A percentile compares a stretch with the other conserved stretches of the same genome.
phyloP scores from a whole-genome alignment of 2,113 vertebrate genomes.

The Montifringilla adamsi region DNA sequence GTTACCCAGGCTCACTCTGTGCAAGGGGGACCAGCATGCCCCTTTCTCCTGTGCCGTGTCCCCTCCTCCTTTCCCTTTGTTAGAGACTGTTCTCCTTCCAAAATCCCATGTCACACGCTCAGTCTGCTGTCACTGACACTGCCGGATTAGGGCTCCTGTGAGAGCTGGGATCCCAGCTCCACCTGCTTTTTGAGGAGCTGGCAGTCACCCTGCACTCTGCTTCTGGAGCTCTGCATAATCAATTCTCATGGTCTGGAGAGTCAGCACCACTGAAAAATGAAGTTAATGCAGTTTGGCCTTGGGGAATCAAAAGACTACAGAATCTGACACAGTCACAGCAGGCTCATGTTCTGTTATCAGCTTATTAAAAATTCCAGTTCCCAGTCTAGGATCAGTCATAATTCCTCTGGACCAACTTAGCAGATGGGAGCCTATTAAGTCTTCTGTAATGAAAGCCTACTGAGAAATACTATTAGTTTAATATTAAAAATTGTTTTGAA shows the following conservation, averaged over 20 bases:
- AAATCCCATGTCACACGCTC: background rate
- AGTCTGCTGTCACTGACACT: background rate
- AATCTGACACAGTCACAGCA: background rate
- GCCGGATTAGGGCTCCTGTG: background rate
- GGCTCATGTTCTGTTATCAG: slow-evolving; percentile 4
- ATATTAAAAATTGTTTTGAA: slow-evolving; percentile 16
- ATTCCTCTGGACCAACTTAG: slow-evolving; percentile 23
- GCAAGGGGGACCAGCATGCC: background rate
- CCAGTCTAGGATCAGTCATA: background rate
- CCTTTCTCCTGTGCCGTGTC: background rate
- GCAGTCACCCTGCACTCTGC: background rate
- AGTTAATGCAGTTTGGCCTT: background rate
- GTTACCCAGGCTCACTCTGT: background rate
- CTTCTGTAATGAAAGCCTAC: slow-evolving; percentile 16
- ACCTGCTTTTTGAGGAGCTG: background rate
- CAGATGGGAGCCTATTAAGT: slow-evolving; percentile 31
- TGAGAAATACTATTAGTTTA: background rate
- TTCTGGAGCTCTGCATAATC: background rate
- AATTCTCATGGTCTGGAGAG: background rate
- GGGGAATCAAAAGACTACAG: background rate
- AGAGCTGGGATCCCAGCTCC: background rate
- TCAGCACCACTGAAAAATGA: background rate
- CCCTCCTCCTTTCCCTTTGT: background rate
- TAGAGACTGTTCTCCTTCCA: background rate
- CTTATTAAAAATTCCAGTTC: slow-evolving; percentile 4